Evolutionary conservation across 2,888 invertebrate genomes (phyloP).

Genomic region (Drosophila nr. perissopoda): DNA sequence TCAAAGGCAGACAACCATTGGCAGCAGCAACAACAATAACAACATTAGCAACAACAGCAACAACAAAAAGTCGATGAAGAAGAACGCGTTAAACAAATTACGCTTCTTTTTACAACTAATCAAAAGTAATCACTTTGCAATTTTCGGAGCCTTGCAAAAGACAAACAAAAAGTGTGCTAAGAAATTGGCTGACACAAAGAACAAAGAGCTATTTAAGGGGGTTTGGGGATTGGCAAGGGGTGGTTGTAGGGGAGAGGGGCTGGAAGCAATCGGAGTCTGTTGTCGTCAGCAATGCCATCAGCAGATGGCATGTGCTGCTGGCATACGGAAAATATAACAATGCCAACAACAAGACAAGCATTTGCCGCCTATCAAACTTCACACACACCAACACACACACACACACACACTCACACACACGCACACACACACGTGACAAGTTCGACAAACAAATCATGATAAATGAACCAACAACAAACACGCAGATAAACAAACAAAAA

Average conservation of each 20-base stretch:
- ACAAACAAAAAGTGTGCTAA: conserved; percentile 75
- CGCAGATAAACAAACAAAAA: conserved; percentile 63
- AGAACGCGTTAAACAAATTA: conserved; percentile 71
- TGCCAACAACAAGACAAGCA: conserved; percentile 64
- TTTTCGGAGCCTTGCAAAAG: conserved; percentile 63
- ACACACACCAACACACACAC: conserved; percentile 26
- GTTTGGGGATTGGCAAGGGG: not conserved
- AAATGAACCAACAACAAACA: conserved; percentile 79
- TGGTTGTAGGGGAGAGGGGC: not conserved
- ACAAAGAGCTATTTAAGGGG: conserved; percentile 50
- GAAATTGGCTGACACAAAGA: conserved; percentile 68
- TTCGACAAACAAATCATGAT: conserved; percentile 82
- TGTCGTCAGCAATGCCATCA: conserved; percentile 56
- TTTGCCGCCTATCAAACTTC: conserved; percentile 76
- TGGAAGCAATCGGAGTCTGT: conserved; percentile 6
- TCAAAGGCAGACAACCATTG: conserved; percentile 60
- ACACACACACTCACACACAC: conserved; percentile 30
- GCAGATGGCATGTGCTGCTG: conserved; percentile 75
- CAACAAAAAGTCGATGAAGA: not conserved
- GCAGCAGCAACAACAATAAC: conserved; percentile 21
- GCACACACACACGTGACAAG: conserved; percentile 40
- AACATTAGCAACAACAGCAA: conserved; percentile 11
- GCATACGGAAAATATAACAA: conserved; percentile 59
- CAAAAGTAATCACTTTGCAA: conserved; percentile 82
- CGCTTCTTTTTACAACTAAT: conserved; percentile 80